Base-by-base conservation (phyloP, 1,140 invertebrate genomes). In the Zophobas morio region DNA sequence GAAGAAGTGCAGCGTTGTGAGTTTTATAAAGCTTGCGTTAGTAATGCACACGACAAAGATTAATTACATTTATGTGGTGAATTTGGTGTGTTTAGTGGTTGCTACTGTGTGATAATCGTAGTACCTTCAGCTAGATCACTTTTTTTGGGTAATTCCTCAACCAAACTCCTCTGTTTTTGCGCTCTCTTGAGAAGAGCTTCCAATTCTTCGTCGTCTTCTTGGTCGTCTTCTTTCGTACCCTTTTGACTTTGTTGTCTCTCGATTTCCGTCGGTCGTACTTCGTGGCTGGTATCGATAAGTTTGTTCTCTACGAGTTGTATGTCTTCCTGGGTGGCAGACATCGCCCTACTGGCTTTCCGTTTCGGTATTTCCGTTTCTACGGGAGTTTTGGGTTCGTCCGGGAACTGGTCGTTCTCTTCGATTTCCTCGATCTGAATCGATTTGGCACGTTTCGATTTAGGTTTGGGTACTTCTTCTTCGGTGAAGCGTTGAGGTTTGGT, bases 141-240 rank as follows among this genome's bases (percentile, higher is more conserved):
- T 89, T 87, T 92, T 90, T 82, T 90, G 74, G 92, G 86, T 79
- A 93, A 92, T 85, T 93, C 91, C 78, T 91, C 91, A 79, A 93
- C 87, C 80, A 92, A 90, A 84, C 90, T 92, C 83, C 92, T 89
- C 84, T 94, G 92, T 81, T 89, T 89, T 84, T 92, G 89, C 79
- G 92, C 90, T 78, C 91, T 88, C 83, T 88, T 89, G 33, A 93
- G 87, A 54, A 93, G 86, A 74, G 88, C 89, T 84, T 91, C 91
- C 77, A 93, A 86, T 42, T 89, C 88, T 47, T 89, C 88, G 81
- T 92, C 90, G 1, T 85, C 87, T 73, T 89, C 89, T 56, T 89
- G 88, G 32, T 88, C 87, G 49, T 84, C 83, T 5, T 79, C 79
- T 60, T 54, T 80, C 37, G 74, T 70, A 63, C 77, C 84, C 74